Percentiles rank a stretch among this genome's conserved stretches.
These are phyloP conservation scores for Rhingia rostrata DNA, from an alignment of 2,888 invertebrate genomes.

Conservation along the genomic window DNA sequence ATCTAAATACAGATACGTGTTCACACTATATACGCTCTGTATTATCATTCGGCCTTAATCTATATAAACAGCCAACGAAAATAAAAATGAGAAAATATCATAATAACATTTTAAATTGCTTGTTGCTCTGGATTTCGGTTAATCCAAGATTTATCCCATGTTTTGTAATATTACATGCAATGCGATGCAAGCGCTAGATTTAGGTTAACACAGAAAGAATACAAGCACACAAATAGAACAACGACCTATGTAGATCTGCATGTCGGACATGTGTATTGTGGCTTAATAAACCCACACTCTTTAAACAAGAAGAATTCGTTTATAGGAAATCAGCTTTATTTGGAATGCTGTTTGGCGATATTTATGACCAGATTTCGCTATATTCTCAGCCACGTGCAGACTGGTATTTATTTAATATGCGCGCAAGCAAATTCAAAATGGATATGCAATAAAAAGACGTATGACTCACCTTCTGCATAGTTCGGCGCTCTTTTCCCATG, in stretches of 20 bases:
- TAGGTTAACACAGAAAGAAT: constrained; percentile 37
- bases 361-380: constrained; percentile 19
- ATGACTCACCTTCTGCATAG: constrained; percentile 93
- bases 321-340: constrained; percentile 61
- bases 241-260: constrained; percentile 25
- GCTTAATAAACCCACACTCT: constrained; percentile 13
- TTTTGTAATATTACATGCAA: constrained; percentile 41
- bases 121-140: constrained; percentile 50
- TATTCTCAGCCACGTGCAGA: constrained; percentile 47
- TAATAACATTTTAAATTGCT: constrained; percentile 45
- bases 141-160: constrained; percentile 13
- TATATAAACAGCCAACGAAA: constrained; percentile 8
- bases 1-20: constrained; percentile 42
- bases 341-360: constrained; percentile 57
- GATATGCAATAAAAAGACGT: not conserved
- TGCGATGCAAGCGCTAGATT: constrained; percentile 24
- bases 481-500: constrained; percentile 97
- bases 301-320: constrained; percentile 14
- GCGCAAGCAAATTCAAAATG: constrained; percentile 9
- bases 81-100: constrained; percentile 19
- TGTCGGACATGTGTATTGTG: constrained; percentile 11
- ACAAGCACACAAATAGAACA: constrained; percentile 18
- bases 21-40: constrained; percentile 10
- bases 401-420: constrained; percentile 43
- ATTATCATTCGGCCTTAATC: constrained; percentile 63